Conservation (phyloP, 2,888 invertebrate genomes). For the Lottia scabra region DNA sequence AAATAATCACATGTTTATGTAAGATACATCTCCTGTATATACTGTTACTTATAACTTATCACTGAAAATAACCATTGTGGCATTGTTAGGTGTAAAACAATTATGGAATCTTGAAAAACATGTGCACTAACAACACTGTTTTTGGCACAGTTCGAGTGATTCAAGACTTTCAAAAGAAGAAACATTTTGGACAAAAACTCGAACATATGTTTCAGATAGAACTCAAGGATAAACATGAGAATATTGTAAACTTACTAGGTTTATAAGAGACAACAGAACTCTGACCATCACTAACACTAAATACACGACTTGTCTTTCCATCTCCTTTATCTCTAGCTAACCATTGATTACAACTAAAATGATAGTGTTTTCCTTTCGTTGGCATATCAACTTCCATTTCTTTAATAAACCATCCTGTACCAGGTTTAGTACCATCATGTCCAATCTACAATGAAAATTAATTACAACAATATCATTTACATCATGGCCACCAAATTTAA, state of each 20-base stretch:
- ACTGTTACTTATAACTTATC: too few relatives aligned
- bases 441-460: slow-evolving; percentile 52
- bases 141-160: too few relatives aligned
- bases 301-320: slow-evolving; percentile 62
- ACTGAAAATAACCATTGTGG: too few relatives aligned
- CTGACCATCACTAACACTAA: slow-evolving; percentile 62
- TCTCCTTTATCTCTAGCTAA: slow-evolving; percentile 66
- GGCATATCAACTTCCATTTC: slow-evolving; percentile 67
- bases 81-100: too few relatives aligned
- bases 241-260: slow-evolving; percentile 57
- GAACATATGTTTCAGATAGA: too few relatives aligned
- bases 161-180: too few relatives aligned
- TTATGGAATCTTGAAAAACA: too few relatives aligned
- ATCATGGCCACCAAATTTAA: not conserved
- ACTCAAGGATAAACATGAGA: too few relatives aligned
- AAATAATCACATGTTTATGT: too few relatives aligned
- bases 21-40: too few relatives aligned
- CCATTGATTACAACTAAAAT: slow-evolving; percentile 67
- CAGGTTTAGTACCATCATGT: slow-evolving; percentile 66
- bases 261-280: slow-evolving; percentile 63
- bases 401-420: slow-evolving; percentile 67
- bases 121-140: too few relatives aligned
- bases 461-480: not conserved
- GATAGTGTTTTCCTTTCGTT: slow-evolving; percentile 66
- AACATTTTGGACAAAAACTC: too few relatives aligned